Conservation (phyloP, 2,113 vertebrate species). For the Pungitius pungitius region DNA sequence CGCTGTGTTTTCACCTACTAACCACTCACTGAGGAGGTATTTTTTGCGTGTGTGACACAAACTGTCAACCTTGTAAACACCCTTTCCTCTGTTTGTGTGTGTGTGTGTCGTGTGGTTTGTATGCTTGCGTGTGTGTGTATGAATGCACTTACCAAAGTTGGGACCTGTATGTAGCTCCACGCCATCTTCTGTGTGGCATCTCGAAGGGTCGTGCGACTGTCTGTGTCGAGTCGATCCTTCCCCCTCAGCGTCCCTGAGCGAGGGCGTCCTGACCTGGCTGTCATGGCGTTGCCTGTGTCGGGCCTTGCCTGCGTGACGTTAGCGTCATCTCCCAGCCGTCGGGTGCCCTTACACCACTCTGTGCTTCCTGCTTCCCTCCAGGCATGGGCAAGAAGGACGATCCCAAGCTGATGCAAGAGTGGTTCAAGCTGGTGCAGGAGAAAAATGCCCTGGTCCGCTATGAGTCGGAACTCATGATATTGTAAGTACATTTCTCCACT, state of each 20-base stretch:
- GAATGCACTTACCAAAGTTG: conserved; percentile 33
- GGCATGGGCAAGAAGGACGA: conserved; percentile 99
- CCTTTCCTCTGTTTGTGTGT: conserved; percentile 35
- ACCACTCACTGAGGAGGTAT: conserved; percentile 17
- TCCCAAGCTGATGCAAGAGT: conserved; percentile 98
- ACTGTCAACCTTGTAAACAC: conserved; percentile 51
- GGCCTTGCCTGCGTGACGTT: conserved; percentile 54
- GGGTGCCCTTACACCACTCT: conserved; percentile 37
- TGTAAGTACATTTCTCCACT: conserved; percentile 84
- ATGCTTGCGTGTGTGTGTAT: conserved; percentile 3
- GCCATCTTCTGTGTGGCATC: conserved; percentile 61
- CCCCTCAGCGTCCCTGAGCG: conserved; percentile 45
- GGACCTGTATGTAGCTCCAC: conserved; percentile 57
- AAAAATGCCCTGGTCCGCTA: conserved; percentile 98
- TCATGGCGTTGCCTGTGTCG: conserved; percentile 70
- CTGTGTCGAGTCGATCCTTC: conserved; percentile 48
- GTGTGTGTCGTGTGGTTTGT: conserved; percentile 20
- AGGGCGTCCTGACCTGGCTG: conserved; percentile 80
- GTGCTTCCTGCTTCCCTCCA: conserved; percentile 68
- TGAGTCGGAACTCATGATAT: conserved; percentile 98
- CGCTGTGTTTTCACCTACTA: conserved; percentile 18
- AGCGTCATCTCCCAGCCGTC: background rate
- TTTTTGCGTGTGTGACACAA: conserved; percentile 61
- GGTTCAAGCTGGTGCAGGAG: conserved; percentile 99
- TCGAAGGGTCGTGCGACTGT: conserved; percentile 31